A percentile compares a stretch with the other conserved stretches of the same genome.
These are phyloP conservation scores for Drosophila nebulosa DNA, from an alignment of 1,140 invertebrate genomes.

Conservation along the genomic window DNA sequence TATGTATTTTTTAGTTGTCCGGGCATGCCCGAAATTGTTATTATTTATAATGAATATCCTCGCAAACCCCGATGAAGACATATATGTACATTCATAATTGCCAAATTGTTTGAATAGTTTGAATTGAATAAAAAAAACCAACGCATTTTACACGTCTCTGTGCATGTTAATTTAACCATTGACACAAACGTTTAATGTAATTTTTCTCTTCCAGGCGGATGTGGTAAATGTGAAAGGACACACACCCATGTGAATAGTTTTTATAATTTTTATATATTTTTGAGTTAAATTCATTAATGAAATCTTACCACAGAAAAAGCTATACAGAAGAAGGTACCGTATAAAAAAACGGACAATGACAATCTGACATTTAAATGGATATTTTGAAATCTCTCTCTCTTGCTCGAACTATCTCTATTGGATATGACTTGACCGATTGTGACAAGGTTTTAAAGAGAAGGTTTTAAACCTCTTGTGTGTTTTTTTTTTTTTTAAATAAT, in stretches of 20 bases:
- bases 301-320: constrained; percentile 54
- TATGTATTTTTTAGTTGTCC: constrained; percentile 54
- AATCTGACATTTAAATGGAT: constrained; percentile 38
- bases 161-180: constrained; percentile 23
- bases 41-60: constrained; percentile 53
- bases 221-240: constrained; percentile 44
- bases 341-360: constrained; percentile 28
- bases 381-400: constrained; percentile 25
- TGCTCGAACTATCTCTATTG: constrained; percentile 4
- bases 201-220: constrained; percentile 44
- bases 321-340: constrained; percentile 42
- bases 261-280: constrained; percentile 44
- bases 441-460: background rate
- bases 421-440: constrained; percentile 49
- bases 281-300: constrained; percentile 63
- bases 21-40: constrained; percentile 60
- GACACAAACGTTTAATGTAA: background rate
- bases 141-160: constrained; percentile 13
- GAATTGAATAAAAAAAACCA: constrained; percentile 34
- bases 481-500: constrained; percentile 4
- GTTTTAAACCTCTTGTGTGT: background rate
- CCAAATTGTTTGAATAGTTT: constrained; percentile 43
- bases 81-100: constrained; percentile 41
- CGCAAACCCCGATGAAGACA: constrained; percentile 63
- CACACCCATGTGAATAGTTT: constrained; percentile 19